Conservation (phyloP, 1,140 invertebrate genomes). For the Aphaenogaster rudis region DNA sequence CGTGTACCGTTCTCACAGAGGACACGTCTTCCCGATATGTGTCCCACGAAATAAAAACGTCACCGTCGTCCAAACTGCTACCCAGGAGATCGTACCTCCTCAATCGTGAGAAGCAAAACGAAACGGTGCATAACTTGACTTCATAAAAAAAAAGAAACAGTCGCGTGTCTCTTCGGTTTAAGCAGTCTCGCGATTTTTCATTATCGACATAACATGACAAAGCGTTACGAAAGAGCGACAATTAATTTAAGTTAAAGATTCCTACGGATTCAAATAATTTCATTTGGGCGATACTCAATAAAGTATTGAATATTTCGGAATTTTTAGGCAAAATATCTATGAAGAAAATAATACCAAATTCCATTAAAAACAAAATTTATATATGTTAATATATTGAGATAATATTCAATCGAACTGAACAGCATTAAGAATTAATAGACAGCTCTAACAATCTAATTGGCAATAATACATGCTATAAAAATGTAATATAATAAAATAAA, state of each 20-base stretch:
- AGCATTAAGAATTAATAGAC: not conserved
- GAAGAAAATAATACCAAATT: not conserved
- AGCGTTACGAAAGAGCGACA: not conserved
- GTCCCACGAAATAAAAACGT: slow-evolving; percentile 59
- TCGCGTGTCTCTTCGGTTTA: slow-evolving; percentile 27
- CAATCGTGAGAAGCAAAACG: slow-evolving; percentile 62
- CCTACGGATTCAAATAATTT: not conserved
- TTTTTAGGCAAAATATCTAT: not conserved
- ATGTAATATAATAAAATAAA: not conserved
- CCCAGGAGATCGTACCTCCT: slow-evolving; percentile 57
- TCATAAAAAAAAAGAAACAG: slow-evolving; percentile 25
- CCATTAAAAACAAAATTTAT: not conserved
- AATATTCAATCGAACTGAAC: not conserved
- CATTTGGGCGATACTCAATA: not conserved
- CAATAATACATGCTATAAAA: not conserved
- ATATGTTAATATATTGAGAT: not conserved
- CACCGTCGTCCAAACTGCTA: slow-evolving; percentile 59
- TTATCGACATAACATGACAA: slow-evolving; percentile 27
- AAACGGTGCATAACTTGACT: slow-evolving; percentile 55
- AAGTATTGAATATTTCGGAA: not conserved
- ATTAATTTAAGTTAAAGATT: slow-evolving; percentile 13
- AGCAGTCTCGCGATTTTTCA: slow-evolving; percentile 39
- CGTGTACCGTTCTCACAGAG: slow-evolving; percentile 40
- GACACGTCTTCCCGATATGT: slow-evolving; percentile 32
- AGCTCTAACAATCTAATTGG: not conserved